Base-by-base conservation (phyloP, 2,797 vertebrate species). In the Syncerus caffer region DNA sequence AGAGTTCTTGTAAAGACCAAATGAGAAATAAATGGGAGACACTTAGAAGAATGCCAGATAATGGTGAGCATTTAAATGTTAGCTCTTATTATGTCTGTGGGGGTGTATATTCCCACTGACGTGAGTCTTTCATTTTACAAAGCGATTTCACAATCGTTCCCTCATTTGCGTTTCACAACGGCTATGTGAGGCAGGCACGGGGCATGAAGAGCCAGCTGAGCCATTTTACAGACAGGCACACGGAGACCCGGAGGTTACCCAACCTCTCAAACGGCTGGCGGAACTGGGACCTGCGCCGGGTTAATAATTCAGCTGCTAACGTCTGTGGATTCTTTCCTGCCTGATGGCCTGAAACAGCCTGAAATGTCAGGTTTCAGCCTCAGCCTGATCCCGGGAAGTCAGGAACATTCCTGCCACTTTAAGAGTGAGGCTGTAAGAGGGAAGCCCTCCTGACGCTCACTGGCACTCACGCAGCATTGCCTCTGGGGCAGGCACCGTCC, bases 101-200 rank as follows among this genome's bases (percentile, higher is more conserved):
- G 67, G 57, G 9, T 17, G 3, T 19, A 8, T 13, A 27, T 58
- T 85, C 50, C 38, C 64, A 23, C 6, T 1, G 6, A 27, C 5
- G 0, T 0, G 13, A 76, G 58, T 67, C 53, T 57, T 31, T 19
- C 7, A 6, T 58, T 84, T 79, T 10, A 51, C 25, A 38, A 31
- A 67, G 29, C 4, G 0, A 42, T n/a, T 45, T 92, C 80, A 90
- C 88, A 60, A 60, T 45, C 17, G 25, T 27, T 51, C 2, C 55
- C 82, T 86, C 8, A 25, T 25, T 16, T 38, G 62, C 51, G 16
- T 85, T 76, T 45, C 55, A 23, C 0, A 0, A 7, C 11, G 12
- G 16, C 25, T 64, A 86, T 31, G 0, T 7, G 51, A 50, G 55
- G 42, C 42, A 29, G 58, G 62, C 42, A 23, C 1, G 12, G 25